Evolutionary conservation across 2,888 invertebrate species (phyloP), one percentile per base, ranked within the genome.

Genomic region (Drosophila atripex): DNA sequence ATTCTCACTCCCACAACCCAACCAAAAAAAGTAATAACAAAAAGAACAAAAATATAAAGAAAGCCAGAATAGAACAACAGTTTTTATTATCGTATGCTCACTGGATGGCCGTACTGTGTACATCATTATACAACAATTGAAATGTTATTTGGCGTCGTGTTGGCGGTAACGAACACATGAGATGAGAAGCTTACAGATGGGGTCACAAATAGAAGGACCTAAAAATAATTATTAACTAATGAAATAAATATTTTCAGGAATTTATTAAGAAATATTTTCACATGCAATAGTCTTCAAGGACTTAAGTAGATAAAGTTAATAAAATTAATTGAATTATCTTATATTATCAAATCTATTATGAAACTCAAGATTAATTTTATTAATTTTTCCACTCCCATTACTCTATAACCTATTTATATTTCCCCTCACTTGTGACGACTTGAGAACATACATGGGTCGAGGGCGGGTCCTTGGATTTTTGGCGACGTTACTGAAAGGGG

Each of bases 121-220:
- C 88, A 88, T 83, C 85, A 83, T 83, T 83, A 87, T 87, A 83
- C 87, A 88, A 83, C 88, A 87, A 83, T 83, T 88, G 88, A 86
- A 88, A 88, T 88, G 87, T 87, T 82, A 80, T 86, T 70, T 73
- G 70, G 70, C 70, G 70, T 70, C 70, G 73, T 52, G 73, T 80
- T 79, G 80, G 86, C 88, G 88, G 83, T 88, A 71, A 66, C 52
- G 73, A 78, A 77, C 84, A 54, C 76, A 79, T 82, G 76, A 63
- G 65, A 69, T 61, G 71, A 14, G 35, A 56, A 6, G 35, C 39
- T 18, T 21, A 70, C 65, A 70, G 35, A 6, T 38, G 28, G 1
- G 71, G 70, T 18, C 21, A 70, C 14, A 23, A 14, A 16, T 28
- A 3, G 28, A 49, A 38, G 16, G 4, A 0, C 25, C 16, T 9